Base-by-base conservation (phyloP, 1,140 invertebrate genomes). In the Papilio aristodemus region DNA sequence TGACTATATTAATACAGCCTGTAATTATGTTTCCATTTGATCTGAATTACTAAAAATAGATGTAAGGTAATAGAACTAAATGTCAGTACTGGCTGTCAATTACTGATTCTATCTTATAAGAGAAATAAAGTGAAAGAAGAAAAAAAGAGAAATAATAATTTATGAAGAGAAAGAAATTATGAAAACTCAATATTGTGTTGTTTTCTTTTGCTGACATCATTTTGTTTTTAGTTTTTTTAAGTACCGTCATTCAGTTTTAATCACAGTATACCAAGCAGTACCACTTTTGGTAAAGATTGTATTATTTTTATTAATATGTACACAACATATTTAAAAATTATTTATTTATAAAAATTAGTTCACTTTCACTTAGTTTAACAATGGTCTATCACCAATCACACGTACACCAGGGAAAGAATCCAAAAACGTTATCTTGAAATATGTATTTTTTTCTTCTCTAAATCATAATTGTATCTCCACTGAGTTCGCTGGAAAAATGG, bases 271-370 rank as follows among this genome's bases (percentile, higher is more conserved):
- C n/a, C n/a, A n/a, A n/a, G n/a, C n/a, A n/a, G n/a, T n/a, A n/a
- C n/a, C n/a, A n/a, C n/a, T n/a, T n/a, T n/a, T n/a, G n/a, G n/a
- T n/a, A n/a, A n/a, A n/a, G n/a, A n/a, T 8, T 37, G 1, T 37
- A 37, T 37, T 37, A 10, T 1, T 2, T 37, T 37, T 37, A 1
- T 37, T 37, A 9, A 4, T 4, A 9, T 38, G 8, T 38, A 43
- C 4, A 43, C 4, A n/a, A 46, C 43, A 46, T 46, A 7, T 46
- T 8, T 46, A 6, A 17, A 50, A 50, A 50, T 50, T 50, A 9
- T 50, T 50, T 50, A 50, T 46, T 50, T 22, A 10, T 50, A 50
- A 50, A 22, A 50, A 50, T 4, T 50, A 50, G 8, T 22, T 25
- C 46, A 46, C 14, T 6, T 50, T 50, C 46, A 50, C 46, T 22